Evolutionary conservation across 2,113 vertebrate genomes (phyloP), one percentile per base, ranked within the genome.

Genomic region (Campylomormyrus numenius): DNA sequence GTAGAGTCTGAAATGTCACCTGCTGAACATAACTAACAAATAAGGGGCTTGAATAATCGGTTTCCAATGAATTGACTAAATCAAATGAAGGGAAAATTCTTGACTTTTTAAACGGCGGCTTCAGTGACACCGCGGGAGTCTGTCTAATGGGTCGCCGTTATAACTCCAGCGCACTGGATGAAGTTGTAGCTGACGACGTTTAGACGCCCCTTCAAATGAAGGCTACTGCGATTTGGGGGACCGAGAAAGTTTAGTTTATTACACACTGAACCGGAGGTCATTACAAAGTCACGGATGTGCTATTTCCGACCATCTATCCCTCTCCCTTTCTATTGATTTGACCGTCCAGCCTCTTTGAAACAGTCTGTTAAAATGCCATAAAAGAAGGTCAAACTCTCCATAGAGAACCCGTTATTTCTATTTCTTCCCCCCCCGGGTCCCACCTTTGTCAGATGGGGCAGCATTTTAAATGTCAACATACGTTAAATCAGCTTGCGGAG

Each of bases 1-100:
- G 85, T 87, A 52, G 49, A 87, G n/a, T 11, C 48, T 24, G 85
- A 87, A 87, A 52, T 53, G 49, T 85, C 48, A 93, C 90, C 91
- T 90, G 27, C 49, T 80, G 93, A 91, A 92, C 91, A 93, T 94
- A 94, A 93, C 93, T 92, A 94, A 93, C 92, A 94, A 95, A 93
- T 93, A 93, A 94, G 94, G 94, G 94, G 93, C 92, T 94, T 91
- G 92, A 92, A 93, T 95, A 96, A 96, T 96, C 95, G 95, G 95
- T 95, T 95, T 95, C 96, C 94, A 24, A 31, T 70, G 46, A 17
- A 31, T 45, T 70, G 58, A 85, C 46, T 49, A 3, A n/a, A 85
- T 49, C 35, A 42, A 80, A 80, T 42, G 74, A 80, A 80, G 6
- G 74, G 31, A 80, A 42, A 80, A 35, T 42, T 39, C 74, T 13